Evolutionary conservation across 1,140 invertebrate species (phyloP).

Genomic region (Chironomus striatipennis): DNA sequence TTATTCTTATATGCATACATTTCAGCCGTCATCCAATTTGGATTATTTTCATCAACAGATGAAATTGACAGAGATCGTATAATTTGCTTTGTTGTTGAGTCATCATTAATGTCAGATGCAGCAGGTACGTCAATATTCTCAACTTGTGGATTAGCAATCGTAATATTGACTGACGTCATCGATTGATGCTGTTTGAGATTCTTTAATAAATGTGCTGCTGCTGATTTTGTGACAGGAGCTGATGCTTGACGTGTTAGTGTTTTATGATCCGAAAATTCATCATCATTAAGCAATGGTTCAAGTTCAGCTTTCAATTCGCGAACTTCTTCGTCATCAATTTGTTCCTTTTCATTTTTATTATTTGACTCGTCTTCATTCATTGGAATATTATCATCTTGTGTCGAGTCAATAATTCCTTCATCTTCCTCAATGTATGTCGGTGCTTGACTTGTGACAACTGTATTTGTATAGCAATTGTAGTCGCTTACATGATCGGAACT

Average conservation of each 20-base stretch:
- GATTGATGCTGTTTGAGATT: conserved; percentile 42
- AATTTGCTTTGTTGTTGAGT: conserved; percentile 37
- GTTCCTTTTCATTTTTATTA: not conserved
- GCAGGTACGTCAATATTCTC: conserved; percentile 49
- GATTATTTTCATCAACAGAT: conserved; percentile 51
- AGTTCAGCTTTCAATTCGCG: conserved; percentile 24
- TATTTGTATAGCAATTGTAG: conserved; percentile 21
- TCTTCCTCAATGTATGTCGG: conserved; percentile 29
- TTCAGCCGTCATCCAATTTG: conserved; percentile 70
- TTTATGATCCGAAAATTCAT: conserved; percentile 26
- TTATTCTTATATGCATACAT: conserved; percentile 75
- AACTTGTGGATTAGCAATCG: conserved; percentile 56
- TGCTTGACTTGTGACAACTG: conserved; percentile 14
- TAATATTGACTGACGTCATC: conserved; percentile 56
- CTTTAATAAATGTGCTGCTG: conserved; percentile 41
- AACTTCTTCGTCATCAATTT: conserved; percentile 24
- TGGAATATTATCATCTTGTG: not conserved
- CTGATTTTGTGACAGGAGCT: conserved; percentile 27
- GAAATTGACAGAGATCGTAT: conserved; percentile 46
- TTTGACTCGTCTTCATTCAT: not conserved
- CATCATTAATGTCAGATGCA: conserved; percentile 35
- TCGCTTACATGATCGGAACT: conserved; percentile 42
- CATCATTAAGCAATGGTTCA: conserved; percentile 23
- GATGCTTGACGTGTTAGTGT: not conserved
- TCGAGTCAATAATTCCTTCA: conserved; percentile 26